These are phyloP conservation scores for Scaeva pyrastri DNA, from an alignment of 2,888 invertebrate genomes.

Conservation along the genomic window DNA sequence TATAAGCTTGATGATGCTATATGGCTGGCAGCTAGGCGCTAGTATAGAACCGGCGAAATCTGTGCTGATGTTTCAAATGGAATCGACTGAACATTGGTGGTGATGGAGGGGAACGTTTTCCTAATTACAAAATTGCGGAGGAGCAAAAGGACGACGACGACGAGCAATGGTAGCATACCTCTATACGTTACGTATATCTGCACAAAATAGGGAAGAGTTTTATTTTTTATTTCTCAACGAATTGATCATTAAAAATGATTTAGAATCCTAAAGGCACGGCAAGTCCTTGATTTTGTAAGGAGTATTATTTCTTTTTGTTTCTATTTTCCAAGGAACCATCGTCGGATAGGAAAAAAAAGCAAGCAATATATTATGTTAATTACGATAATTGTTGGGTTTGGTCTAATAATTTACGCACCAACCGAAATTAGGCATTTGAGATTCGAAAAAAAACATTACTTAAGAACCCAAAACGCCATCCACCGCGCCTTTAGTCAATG, in stretches of 20 bases:
- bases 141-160: not conserved
- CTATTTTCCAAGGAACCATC: not conserved
- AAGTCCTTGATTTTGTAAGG: not conserved
- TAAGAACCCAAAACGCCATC: not conserved
- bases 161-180: no score
- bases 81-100: constrained; percentile 48
- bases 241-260: constrained; percentile 10
- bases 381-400: constrained; percentile 28
- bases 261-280: not conserved
- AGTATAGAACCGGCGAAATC: not conserved
- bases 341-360: not conserved
- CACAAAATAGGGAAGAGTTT: constrained; percentile 12
- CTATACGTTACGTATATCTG: not conserved
- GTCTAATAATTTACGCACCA: constrained; percentile 21
- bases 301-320: not conserved
- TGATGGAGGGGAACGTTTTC: constrained; percentile 59
- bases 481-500: not conserved
- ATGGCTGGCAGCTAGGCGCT: not conserved
- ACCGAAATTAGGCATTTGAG: not conserved
- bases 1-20: constrained; percentile 12
- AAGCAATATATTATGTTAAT: constrained; percentile 12
- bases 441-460: not conserved
- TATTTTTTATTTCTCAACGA: not conserved
- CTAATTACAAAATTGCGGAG: constrained; percentile 65
- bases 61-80: constrained; percentile 45